Base-by-base conservation (phyloP, 2,797 vertebrate genomes). In the Schizopygopsis pylzovi region DNA sequence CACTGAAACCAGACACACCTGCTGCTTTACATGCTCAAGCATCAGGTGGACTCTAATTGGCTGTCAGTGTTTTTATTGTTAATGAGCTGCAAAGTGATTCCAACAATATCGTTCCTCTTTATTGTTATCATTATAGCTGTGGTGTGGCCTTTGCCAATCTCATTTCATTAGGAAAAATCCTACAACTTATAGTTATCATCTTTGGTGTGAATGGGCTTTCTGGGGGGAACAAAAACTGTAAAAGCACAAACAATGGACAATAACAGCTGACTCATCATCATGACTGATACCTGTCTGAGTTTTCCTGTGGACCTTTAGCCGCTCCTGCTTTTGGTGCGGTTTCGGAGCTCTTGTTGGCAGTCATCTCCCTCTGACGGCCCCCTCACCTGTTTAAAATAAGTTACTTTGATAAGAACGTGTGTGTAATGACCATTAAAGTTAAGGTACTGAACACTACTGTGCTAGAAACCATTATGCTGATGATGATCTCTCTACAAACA, bases 291-390 rank as follows among this genome's bases (percentile, higher is more conserved):
- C 98, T 97, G 94, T 97, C 97, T 72, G 96, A 94, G 91, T 94
- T 93, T 90, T 97, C 96, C 90, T 91, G 96, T 67, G 96, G 94
- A 87, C 93, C 94, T 94, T 98, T 98, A 99, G 93, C 95, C 93
- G 94, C 96, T 96, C 96, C 96, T 90, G 96, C 92, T 95, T 93
- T 96, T 89, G 96, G 94, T 86, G 90, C 95, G 93, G 97, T 95
- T 93, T 95, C 96, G 93, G 96, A 95, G 92, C 96, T 97, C 95
- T 98, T 99, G 97, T 99, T 99, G 97, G 98, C 98, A 92, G 98
- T 99, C 98, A 99, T 99, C 94, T 95, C 95, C 95, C 89, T 94
- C 93, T 90, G 93, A 92, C 93, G 91, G 85, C 89, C 93, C 92
- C 88, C 94, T 93, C 85, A 92, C 89, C 94, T 82, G 93, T 71